These are phyloP conservation scores for Microtus ochrogaster DNA, from an alignment of 2,113 vertebrate genomes.

Conservation along the genomic window DNA sequence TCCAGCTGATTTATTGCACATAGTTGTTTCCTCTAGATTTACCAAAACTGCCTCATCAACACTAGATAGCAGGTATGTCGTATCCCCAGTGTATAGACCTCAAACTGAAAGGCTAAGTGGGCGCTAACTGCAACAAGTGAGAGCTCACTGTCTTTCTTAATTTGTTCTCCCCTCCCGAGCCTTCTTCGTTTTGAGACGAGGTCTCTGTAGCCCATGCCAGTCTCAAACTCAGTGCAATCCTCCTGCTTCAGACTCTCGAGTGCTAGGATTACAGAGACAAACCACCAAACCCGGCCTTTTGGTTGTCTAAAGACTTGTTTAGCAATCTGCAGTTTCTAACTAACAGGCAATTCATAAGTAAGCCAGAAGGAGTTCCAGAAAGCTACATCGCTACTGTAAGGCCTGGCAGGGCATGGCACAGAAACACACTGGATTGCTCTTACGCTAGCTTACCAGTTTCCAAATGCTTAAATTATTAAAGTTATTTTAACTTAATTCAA, in stretches of 20 bases:
- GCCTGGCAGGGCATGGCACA: not conserved
- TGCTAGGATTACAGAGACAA: not conserved
- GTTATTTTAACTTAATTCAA: slow-evolving; percentile 14
- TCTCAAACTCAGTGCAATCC: not conserved
- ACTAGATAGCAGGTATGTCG: not conserved
- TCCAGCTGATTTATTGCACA: not conserved
- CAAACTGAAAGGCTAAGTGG: not conserved
- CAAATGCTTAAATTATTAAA: slow-evolving; percentile 17
- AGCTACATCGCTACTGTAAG: not conserved
- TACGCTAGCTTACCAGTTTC: not conserved
- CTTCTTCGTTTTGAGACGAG: not conserved
- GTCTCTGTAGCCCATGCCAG: not conserved
- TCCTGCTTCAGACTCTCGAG: not conserved
- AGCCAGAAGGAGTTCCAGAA: not conserved
- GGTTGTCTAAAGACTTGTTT: slow-evolving; percentile 10
- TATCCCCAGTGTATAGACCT: not conserved
- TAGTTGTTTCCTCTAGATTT: not conserved
- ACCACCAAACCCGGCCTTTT: not conserved
- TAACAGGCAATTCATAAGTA: not conserved
- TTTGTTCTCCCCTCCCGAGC: not conserved
- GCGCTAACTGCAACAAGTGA: not conserved
- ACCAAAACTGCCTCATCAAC: not conserved
- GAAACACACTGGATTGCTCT: not conserved
- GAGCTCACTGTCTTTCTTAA: not conserved
- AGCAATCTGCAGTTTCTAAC: not conserved